Percentiles rank a stretch among this genome's conserved stretches.
phyloP scores from a whole-genome alignment of 2,888 invertebrate species.

The Neoitamus cyanurus region DNA sequence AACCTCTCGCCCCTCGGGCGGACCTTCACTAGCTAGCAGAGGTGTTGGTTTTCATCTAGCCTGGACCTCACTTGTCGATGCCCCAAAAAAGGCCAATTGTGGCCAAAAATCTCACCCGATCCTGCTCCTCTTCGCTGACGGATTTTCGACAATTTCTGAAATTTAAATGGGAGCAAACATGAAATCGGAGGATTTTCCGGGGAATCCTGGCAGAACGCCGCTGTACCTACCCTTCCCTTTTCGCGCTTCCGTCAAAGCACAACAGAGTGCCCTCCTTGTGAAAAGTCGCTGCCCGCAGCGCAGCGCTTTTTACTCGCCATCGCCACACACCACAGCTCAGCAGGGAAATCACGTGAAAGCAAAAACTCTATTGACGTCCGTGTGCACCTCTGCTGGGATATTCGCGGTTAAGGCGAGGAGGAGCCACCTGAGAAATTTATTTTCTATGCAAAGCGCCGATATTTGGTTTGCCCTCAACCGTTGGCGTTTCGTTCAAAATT shows the following conservation, averaged over 20 bases:
- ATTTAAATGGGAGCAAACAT: background rate
- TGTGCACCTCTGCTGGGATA: background rate
- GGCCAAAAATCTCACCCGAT: background rate
- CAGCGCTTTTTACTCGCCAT: background rate
- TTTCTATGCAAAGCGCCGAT: background rate
- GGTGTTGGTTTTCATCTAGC: background rate
- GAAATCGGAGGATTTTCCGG: background rate
- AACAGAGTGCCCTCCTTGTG: background rate
- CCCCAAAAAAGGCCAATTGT: background rate
- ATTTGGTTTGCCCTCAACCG: background rate
- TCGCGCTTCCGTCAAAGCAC: background rate
- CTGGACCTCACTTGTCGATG: background rate
- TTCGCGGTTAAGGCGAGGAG: background rate
- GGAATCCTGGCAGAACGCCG: background rate
- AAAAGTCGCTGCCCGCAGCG: background rate
- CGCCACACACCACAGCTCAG: background rate
- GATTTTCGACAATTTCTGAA: background rate
- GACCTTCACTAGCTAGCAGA: background rate
- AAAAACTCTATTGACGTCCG: background rate
- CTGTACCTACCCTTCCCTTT: background rate
- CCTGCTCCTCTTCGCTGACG: background rate
- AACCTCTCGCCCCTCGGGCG: background rate
- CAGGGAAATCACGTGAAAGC: background rate
- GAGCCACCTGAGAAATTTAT: constrained; percentile 1
- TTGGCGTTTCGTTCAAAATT: background rate